Percentiles rank a stretch among this genome's conserved stretches.
Evolutionary conservation across 2,113 vertebrate species (phyloP).

Genomic region (Bucco capensis): DNA sequence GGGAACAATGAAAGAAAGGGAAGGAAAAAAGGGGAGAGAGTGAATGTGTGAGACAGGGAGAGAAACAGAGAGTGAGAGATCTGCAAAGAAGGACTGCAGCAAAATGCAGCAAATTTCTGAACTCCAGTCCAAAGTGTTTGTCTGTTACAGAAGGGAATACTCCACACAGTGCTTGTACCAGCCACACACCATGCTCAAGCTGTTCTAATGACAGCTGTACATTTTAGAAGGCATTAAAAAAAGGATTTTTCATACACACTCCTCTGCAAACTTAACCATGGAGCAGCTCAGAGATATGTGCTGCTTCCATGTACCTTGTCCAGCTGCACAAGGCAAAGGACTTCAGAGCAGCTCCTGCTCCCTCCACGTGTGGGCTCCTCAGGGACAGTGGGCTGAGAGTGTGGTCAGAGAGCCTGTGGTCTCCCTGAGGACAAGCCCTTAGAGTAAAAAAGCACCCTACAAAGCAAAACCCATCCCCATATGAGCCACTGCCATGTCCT

Average conservation of each 20-base stretch:
- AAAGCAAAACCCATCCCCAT: fast-evolving
- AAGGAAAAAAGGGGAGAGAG: not conserved
- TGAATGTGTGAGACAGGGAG: not conserved
- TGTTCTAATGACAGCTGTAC: not conserved
- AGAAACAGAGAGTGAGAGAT: conserved; percentile 1
- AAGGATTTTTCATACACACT: not conserved
- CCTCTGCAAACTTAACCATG: not conserved
- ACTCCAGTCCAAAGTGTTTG: conserved; percentile 3
- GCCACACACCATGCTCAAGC: not conserved
- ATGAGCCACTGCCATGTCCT: not conserved
- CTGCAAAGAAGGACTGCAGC: conserved; percentile 62
- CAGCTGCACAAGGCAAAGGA: not conserved
- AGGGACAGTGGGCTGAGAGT: fast-evolving
- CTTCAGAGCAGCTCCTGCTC: not conserved
- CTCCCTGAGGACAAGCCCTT: not conserved
- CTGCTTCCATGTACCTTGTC: fast-evolving
- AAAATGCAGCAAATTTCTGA: conserved; percentile 58
- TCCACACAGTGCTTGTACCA: not conserved
- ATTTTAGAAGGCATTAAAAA: not conserved
- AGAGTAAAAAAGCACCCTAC: fast-evolving
- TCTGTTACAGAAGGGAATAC: not conserved
- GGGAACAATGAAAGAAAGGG: not conserved
- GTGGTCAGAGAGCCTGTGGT: not conserved
- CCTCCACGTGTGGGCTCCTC: fast-evolving
- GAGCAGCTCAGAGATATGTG: not conserved